A percentile compares a stretch with the other conserved stretches of the same genome.
Conservation (phyloP, 1,140 invertebrate species). For the Solenopsis fugax region DNA sequence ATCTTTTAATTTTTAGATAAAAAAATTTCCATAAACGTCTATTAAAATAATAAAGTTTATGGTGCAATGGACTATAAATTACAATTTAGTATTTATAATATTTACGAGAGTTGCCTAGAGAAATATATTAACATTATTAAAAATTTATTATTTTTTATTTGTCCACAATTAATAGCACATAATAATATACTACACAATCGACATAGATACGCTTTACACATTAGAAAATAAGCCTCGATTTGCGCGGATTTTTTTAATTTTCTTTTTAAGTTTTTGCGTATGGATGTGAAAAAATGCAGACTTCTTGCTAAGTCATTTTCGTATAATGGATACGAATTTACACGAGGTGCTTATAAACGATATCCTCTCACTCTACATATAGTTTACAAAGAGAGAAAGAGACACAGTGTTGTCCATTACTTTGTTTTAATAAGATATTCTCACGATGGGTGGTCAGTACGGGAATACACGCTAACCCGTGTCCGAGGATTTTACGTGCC, state of each 20-base stretch:
- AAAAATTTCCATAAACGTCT: neutral
- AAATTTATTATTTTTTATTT: neutral
- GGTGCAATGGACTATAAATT: neutral
- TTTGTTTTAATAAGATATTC: slow-evolving; percentile 64
- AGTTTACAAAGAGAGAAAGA: neutral
- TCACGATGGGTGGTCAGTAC: slow-evolving; percentile 50
- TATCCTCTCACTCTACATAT: neutral
- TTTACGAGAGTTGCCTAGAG: neutral
- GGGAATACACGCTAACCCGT: slow-evolving; percentile 29
- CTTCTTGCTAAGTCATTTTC: slow-evolving; percentile 6
- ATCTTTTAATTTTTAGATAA: neutral
- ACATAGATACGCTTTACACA: neutral
- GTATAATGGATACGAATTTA: neutral
- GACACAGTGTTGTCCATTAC: slow-evolving; percentile 25
- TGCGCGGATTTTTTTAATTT: neutral
- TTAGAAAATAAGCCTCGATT: neutral
- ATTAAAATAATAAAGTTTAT: neutral
- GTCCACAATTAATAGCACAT: neutral
- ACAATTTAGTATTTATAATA: slow-evolving; percentile 16
- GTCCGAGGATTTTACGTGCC: slow-evolving; percentile 55
- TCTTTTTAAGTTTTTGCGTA: neutral
- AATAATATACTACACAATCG: neutral
- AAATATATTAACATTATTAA: neutral
- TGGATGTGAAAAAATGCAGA: neutral
- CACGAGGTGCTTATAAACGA: slow-evolving; percentile 13